Conservation (phyloP, 2,797 vertebrate genomes). For the Decapterus maruadsi region DNA sequence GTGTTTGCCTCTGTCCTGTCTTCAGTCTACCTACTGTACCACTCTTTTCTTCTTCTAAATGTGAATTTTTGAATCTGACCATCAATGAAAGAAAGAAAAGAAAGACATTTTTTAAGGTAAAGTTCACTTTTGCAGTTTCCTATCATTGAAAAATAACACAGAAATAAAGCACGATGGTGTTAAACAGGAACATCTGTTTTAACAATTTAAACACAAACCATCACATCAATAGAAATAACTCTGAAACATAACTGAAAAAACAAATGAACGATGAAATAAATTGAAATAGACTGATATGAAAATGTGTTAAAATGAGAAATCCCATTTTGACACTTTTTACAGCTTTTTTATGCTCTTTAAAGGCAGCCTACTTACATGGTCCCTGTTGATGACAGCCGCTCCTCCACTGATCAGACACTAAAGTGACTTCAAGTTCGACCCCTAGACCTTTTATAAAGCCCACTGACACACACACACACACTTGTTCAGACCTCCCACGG, state of each 20-base stretch:
- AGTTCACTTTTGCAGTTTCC: not conserved
- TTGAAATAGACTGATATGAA: no score
- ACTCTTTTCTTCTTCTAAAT: not conserved
- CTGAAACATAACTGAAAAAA: not conserved
- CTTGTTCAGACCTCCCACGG: conserved; percentile 41
- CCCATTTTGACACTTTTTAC: not conserved
- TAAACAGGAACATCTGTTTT: not conserved
- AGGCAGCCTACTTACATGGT: conserved; percentile 72
- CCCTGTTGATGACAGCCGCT: conserved; percentile 46
- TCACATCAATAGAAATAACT: not conserved
- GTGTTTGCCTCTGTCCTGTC: not conserved
- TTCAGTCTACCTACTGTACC: not conserved
- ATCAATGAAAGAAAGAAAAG: no score
- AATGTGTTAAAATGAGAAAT: not conserved
- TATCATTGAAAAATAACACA: not conserved
- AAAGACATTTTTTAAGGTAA: no score
- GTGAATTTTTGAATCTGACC: no score
- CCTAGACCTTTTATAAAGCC: conserved; percentile 75
- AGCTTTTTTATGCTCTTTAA: fast-evolving
- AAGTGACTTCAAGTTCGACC: conserved; percentile 57
- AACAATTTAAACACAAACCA: not conserved
- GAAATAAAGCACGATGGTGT: not conserved
- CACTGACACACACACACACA: conserved; percentile 24
- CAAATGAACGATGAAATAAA: not conserved
- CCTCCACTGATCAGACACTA: conserved; percentile 38